Base-by-base conservation (phyloP, 2,888 invertebrate genomes). In the Cantharis rustica region DNA sequence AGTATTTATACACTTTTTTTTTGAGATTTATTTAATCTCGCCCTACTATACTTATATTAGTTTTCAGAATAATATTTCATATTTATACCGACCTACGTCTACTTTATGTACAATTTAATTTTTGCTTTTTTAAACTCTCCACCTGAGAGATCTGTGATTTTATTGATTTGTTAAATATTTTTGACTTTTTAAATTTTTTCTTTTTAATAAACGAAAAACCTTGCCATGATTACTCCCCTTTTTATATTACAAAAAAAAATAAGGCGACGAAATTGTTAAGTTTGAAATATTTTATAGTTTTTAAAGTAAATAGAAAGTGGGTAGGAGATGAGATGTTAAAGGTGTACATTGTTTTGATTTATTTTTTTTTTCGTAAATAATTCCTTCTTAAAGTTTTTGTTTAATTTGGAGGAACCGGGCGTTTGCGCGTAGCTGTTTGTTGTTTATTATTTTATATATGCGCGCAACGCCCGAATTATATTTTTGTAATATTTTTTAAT, bases 1-100 rank as follows among this genome's bases (percentile, higher is more conserved):
- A 85, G 85, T 85, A 85, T 85, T 85, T 83, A 80, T 81, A 81
- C 80, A 69, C 76, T 69, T 70, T 76, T 76, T 73, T 76, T 73
- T 73, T 62, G 73, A 72, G 74, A 74, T 77, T 77, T 74, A 17
- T 71, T 71, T 75, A 20, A 77, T 69, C 74, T 72, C 73, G 70
- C 63, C 66, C 74, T 75, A 72, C 64, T 74, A 74, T 72, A 68
- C 73, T 76, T 74, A 74, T 72, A 68, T 76, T 76, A 77, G 74
- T 71, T 77, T 77, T 69, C 74, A 77, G 61, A 71, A 71, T 61
- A 20, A 23, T 69, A 62, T 9, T 69, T 27, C 20, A 66, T 66
- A 66, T 63, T 17, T 66, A 66, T 47, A 47, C n/a, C n/a, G n/a
- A 47, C 47, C 47, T 47, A 47, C 47, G n/a, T 47, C 47, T 47